phyloP scores from a whole-genome alignment of 2,888 invertebrate species.

The Esperia sulphurella region DNA sequence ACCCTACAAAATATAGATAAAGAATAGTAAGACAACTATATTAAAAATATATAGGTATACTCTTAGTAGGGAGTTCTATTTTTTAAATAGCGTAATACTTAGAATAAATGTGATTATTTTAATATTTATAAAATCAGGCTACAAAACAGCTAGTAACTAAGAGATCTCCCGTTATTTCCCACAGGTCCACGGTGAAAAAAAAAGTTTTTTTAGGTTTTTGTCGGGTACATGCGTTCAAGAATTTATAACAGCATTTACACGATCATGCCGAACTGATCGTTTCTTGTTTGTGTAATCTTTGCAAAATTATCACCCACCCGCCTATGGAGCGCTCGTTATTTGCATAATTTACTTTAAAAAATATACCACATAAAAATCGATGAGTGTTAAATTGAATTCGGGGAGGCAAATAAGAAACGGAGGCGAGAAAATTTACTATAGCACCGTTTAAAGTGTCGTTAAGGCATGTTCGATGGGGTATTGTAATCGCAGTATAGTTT shows the following conservation, averaged over 20 bases:
- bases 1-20: too few relatives aligned
- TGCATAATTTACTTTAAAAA: constrained; percentile 64
- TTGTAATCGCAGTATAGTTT: constrained; percentile 45
- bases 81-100: too few relatives aligned
- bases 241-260: constrained; percentile 56
- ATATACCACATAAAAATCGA: constrained; percentile 59
- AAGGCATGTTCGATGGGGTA: constrained; percentile 57
- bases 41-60: too few relatives aligned
- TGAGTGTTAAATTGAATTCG: constrained; percentile 77
- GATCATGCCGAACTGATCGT: constrained; percentile 46
- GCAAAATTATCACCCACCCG: constrained; percentile 53
- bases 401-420: constrained; percentile 70
- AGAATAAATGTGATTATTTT: too few relatives aligned
- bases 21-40: too few relatives aligned
- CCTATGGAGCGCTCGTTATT: constrained; percentile 56
- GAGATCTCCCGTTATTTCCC: too few relatives aligned
- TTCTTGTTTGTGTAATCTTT: constrained; percentile 56
- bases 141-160: too few relatives aligned
- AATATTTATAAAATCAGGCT: too few relatives aligned
- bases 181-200: too few relatives aligned
- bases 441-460: constrained; percentile 74
- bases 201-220: not conserved
- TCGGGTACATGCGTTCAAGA: constrained; percentile 13
- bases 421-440: constrained; percentile 69
- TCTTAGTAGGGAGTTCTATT: too few relatives aligned